Conservation (phyloP, 2,888 invertebrate genomes). For the Tupiocoris notatus region DNA sequence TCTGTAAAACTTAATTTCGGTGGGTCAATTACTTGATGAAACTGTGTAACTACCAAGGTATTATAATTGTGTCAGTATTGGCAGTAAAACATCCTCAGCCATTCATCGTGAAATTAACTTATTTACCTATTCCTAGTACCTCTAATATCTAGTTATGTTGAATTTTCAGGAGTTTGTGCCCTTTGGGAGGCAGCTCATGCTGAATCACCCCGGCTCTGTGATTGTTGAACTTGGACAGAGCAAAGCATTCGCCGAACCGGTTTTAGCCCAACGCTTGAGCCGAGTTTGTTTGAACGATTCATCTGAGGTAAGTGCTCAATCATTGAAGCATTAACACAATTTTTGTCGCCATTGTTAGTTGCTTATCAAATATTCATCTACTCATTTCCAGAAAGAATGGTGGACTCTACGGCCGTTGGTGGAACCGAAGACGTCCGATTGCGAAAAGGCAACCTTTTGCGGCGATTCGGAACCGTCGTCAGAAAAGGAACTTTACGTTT, state of each 20-base stretch:
- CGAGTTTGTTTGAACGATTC: slow-evolving; percentile 71
- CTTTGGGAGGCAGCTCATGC: slow-evolving; percentile 77
- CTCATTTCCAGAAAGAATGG: slow-evolving; percentile 18
- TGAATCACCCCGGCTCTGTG: slow-evolving; percentile 71
- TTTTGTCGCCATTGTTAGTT: no score
- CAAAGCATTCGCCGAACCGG: slow-evolving; percentile 61
- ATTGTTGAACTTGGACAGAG: slow-evolving; percentile 57
- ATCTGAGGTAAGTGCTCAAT: slow-evolving; percentile 51
- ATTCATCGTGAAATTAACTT: not conserved
- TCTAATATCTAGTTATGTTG: no score
- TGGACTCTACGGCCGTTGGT: slow-evolving; percentile 60
- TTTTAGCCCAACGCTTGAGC: slow-evolving; percentile 69
- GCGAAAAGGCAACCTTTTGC: not conserved
- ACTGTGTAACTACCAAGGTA: no score
- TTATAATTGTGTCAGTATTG: no score
- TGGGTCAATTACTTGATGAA: no score
- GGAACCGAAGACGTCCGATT: slow-evolving; percentile 56
- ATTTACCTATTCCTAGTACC: not conserved
- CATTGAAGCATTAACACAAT: no score
- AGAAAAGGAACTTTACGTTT: slow-evolving; percentile 87
- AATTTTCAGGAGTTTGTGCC: slow-evolving; percentile 78
- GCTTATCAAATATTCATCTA: no score
- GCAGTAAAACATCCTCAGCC: no score
- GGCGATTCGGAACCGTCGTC: slow-evolving; percentile 52
- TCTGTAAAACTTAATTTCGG: no score